A percentile compares a stretch with the other conserved stretches of the same genome.
These are phyloP conservation scores for Halcyon malimbica DNA, from an alignment of 2,113 vertebrate species.

Conservation along the genomic window DNA sequence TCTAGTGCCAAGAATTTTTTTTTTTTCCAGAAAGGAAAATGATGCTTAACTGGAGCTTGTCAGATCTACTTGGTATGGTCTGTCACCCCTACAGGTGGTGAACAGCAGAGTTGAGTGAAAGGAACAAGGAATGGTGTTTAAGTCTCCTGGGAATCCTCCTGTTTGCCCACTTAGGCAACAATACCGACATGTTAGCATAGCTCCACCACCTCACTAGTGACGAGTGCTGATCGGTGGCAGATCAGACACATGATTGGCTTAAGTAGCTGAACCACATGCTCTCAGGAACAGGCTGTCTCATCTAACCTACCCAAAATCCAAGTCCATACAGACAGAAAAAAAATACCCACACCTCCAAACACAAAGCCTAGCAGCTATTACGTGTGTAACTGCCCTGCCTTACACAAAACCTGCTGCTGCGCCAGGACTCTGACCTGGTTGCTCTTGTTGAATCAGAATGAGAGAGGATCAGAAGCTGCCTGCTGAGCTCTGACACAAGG, in stretches of 20 bases:
- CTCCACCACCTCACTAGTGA: fast-evolving
- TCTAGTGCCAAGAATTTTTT: background rate
- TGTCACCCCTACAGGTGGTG: background rate
- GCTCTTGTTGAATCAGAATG: background rate
- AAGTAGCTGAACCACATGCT: background rate
- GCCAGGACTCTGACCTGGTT: background rate
- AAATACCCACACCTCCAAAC: background rate
- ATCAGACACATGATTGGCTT: fast-evolving
- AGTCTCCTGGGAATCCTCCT: background rate
- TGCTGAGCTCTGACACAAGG: constrained; percentile 22
- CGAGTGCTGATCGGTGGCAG: background rate
- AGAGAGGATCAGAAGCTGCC: background rate
- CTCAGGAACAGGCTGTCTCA: no score
- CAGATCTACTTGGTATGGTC: background rate
- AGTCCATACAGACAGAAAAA: background rate
- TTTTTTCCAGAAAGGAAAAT: background rate
- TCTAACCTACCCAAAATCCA: background rate
- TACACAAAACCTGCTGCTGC: background rate
- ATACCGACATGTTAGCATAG: fast-evolving
- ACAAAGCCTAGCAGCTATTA: background rate
- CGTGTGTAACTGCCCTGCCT: background rate
- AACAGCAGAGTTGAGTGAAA: background rate
- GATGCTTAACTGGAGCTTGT: background rate
- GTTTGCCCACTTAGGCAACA: background rate
- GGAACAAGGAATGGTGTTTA: background rate